Evolutionary conservation across 2,113 vertebrate genomes (phyloP).

Genomic region (Chionis minor): DNA sequence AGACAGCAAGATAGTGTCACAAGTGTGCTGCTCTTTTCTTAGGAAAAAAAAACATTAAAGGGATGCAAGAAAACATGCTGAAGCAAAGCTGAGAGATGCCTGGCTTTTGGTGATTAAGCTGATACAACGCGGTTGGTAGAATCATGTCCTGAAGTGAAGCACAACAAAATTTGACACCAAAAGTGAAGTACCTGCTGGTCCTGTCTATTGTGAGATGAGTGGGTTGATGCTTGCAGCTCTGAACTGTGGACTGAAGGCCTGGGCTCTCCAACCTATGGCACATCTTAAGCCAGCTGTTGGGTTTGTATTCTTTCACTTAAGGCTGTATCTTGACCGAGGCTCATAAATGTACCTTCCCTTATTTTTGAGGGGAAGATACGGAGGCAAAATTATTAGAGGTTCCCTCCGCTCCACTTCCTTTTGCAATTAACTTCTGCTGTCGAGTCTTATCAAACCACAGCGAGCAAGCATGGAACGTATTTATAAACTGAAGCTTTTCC

Average conservation of each 20-base stretch:
- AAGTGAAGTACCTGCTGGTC: neutral
- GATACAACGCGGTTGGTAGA: rapidly evolving
- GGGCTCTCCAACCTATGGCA: neutral
- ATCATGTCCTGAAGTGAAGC: neutral
- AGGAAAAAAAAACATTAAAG: neutral
- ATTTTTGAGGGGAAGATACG: neutral
- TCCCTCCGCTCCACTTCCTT: neutral
- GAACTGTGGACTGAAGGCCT: neutral
- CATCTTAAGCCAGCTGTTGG: neutral
- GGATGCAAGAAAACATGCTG: conserved; percentile 12
- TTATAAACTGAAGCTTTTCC: neutral
- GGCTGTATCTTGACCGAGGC: neutral
- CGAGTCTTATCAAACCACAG: neutral
- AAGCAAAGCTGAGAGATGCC: neutral
- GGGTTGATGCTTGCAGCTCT: neutral
- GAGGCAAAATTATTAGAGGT: neutral
- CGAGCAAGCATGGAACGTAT: neutral
- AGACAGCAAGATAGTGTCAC: neutral
- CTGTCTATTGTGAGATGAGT: neutral
- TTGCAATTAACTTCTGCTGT: neutral
- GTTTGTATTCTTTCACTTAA: neutral
- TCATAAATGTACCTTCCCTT: neutral
- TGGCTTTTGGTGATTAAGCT: neutral
- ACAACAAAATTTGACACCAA: neutral
- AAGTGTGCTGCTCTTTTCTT: neutral